Conservation (phyloP, 2,113 vertebrate species). For the Talpa occidentalis region DNA sequence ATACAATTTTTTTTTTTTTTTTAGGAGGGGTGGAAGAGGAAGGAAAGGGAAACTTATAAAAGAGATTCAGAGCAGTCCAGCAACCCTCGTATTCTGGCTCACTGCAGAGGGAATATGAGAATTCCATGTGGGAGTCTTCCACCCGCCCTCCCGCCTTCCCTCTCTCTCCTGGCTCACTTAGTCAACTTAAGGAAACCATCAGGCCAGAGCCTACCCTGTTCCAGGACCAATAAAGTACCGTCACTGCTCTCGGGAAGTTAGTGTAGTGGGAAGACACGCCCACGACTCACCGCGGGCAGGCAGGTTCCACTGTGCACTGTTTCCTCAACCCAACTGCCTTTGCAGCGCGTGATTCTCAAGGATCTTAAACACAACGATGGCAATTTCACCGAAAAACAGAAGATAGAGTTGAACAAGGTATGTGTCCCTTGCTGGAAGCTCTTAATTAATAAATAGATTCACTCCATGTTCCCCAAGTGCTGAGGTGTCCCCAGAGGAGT, state of each 20-base stretch:
- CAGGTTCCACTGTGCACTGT: neutral
- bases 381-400: slow-evolving; percentile 94
- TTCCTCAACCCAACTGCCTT: slow-evolving; percentile 38
- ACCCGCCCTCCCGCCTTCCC: neutral
- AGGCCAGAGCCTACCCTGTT: neutral
- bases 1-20: no score
- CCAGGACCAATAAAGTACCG: neutral
- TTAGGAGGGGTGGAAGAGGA: neutral
- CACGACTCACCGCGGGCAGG: neutral
- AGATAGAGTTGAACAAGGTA: slow-evolving; percentile 95
- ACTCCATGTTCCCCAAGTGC: neutral
- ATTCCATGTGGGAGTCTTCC: accelerated
- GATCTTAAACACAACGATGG: slow-evolving; percentile 93
- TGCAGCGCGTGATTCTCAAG: slow-evolving; percentile 95
- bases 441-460: neutral
- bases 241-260: neutral
- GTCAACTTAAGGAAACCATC: slow-evolving; percentile 39
- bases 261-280: neutral
- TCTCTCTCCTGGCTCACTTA: neutral
- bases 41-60: neutral
- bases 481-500: neutral
- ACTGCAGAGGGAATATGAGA: neutral
- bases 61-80: neutral
- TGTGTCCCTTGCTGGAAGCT: neutral
- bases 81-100: neutral